Evolutionary conservation across 2,113 vertebrate genomes (phyloP), one percentile per base, ranked within the genome.

Genomic region (Polypterus senegalus): DNA sequence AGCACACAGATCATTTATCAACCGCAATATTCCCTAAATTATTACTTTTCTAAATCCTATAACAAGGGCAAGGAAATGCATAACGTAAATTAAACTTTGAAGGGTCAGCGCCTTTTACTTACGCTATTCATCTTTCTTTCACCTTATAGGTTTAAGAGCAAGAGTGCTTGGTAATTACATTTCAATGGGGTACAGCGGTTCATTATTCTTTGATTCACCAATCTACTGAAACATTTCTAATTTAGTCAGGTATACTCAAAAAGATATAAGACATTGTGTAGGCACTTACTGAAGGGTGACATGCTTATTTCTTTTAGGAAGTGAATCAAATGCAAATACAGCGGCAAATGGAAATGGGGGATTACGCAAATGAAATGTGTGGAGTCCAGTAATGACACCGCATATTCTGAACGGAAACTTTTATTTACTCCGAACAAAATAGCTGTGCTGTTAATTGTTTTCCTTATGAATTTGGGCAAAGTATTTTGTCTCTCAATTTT

Each of bases 1-100:
- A 89, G 87, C 91, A 92, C 87, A 94, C 91, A 94, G 88, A 91
- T 91, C 93, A 94, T 97, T 94, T 91, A 97, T 97, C 94, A 96
- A 88, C 77, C 86, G 82, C 90, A 91, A 93, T 94, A 91, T 89
- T 92, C 89, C 91, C 89, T 89, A 89, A 90, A 94, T 94, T 93
- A 97, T 97, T 91, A 94, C 92, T 89, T 94, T 91, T 94, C 90
- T 88, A 87, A 87, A 90, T 82, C 81, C 89, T 84, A 88, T 88
- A 91, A 91, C 85, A 88, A 90, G 85, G 84, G 81, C 89, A 86
- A 90, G 84, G 76, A 81, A 89, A 93, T 92, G 87, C 89, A 86
- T 87, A 88, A 86, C 83, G 84, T 92, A 94, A 95, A 96, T 95
- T 91, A 93, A 96, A 94, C 90, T 91, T 93, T 92, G 90, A 93